Base-by-base conservation (phyloP, 2,888 invertebrate species). In the Abscondita cerata region DNA sequence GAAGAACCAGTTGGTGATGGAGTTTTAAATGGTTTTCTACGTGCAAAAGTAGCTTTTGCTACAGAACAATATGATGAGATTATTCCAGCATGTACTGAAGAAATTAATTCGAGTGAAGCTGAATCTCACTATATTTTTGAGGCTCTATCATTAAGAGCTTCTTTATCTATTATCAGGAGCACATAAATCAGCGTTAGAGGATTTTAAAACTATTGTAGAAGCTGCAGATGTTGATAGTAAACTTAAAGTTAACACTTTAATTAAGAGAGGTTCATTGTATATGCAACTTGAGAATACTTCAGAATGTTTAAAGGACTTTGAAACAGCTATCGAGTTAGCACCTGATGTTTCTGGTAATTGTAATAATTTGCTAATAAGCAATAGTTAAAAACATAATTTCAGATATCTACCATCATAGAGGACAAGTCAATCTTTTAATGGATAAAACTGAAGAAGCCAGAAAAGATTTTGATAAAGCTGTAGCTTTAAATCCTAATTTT, bases 331-430 rank as follows among this genome's bases (percentile, higher is more conserved):
- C 40, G 82, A 87, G 72, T 77, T 95, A 48, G 92, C 93, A 72
- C 87, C 93, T 0, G 83, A 89, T 31, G 93, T 80, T 40, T 78
- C 80, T 61, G 78, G 77, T 78, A 44, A 44, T 13, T 33, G 9
- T 33, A 9, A 33, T 8, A 33, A 33, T 33, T 33, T 33, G 33
- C 9, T 33, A 8, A 8, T 33, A 9, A 8, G 33, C 33, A 68
- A 8, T 48, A 31, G 9, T 36, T 19, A 34, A 33, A 16, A 16
- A 25, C 20, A 15, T 41, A 41, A 18, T 44, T 70, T 71, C 61
- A 16, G 98, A 98, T 78, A 88, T 98, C 53, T 97, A 92, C 79
- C 95, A 96, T 78, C 96, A 98, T 75, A 84, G 96, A 65, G 97
- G 96, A 52, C 88, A 97, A 87, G 90, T 96, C 6, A 87, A 92